Evolutionary conservation across 2,888 invertebrate species (phyloP), one percentile per base, ranked within the genome.

Genomic region (Caenorhabditis sp.): DNA sequence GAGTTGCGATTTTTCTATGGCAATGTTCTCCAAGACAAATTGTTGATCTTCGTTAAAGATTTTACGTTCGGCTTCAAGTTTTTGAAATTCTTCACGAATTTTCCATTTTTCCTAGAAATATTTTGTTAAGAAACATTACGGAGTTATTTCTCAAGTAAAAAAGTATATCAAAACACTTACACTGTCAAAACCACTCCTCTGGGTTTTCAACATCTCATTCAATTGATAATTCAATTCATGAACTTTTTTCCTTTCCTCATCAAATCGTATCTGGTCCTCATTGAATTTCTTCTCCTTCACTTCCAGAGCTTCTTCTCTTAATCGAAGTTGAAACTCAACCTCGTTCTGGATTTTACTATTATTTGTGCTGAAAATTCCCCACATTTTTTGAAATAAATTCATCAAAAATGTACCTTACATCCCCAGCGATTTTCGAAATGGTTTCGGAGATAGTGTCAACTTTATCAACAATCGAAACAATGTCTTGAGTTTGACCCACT

Each of bases 241-340:
- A 0, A 86, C 78, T 61, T 81, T 80, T 49, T 68, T 61, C 49
- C 81, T 79, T 37, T 84, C 84, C 54, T 76, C 75, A 53, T 74
- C 62, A 3, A 81, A 37, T 3, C 60, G 61, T 10, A 37, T 50
- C 17, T 59, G 14, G 14, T 81, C 81, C 31, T 66, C 57, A 36
- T 69, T 54, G 12, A 77, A 54, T n/a, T 78, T 61, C 58, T 76
- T 66, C 37, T 79, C 79, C 61, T 73, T 43, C 24, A 71, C 61
- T 37, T 70, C 61, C 26, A 81, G 14, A 17, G 69, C 65, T 54
- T 77, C 76, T 55, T 79, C 81, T 37, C 71, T 53, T 1, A 78
- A 6, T 23, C 69, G 62, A 0, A 78, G 26, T 19, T 66, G 23
- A 21, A 65, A 67, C 21, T 65, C 69, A 60, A 73, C 65, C 14